Conservation (phyloP, 2,888 invertebrate genomes). For the Anaspis maculata region DNA sequence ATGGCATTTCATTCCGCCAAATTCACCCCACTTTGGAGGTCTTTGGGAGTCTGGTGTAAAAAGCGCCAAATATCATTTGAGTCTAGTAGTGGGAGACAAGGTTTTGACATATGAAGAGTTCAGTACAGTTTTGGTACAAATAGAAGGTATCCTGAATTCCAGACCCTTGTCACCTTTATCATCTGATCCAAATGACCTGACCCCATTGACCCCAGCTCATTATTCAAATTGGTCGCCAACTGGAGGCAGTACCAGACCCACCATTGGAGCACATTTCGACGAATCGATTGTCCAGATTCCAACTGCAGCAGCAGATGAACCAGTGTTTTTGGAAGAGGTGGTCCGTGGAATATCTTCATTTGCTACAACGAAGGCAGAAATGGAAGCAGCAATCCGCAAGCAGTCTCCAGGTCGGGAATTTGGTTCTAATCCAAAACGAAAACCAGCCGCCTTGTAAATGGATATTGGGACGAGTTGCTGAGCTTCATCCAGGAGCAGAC, state of each 20-base stretch:
- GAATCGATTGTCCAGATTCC: conserved; percentile 2
- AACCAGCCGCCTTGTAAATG: not conserved
- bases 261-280: conserved; percentile 2
- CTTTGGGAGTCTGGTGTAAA: conserved; percentile 28
- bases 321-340: conserved; percentile 18
- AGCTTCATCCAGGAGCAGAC: not conserved
- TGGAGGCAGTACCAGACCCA: conserved; percentile 10
- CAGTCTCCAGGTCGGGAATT: not conserved
- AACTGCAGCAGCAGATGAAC: conserved; percentile 11
- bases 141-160: conserved; percentile 28
- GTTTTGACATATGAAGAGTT: conserved; percentile 28
- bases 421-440: not conserved
- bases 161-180: conserved; percentile 22
- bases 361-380: conserved; percentile 9
- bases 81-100: conserved; percentile 17
- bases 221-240: conserved; percentile 16
- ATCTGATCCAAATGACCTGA: conserved; percentile 19
- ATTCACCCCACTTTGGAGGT: conserved; percentile 28
- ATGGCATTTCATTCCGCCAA: conserved; percentile 29
- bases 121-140: conserved; percentile 22
- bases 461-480: not conserved
- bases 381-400: not conserved
- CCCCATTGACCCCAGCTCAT: conserved; percentile 21
- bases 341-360: conserved; percentile 17
- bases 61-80: conserved; percentile 24